Base-by-base conservation (phyloP, 2,888 invertebrate genomes). In the Luperina testacea region DNA sequence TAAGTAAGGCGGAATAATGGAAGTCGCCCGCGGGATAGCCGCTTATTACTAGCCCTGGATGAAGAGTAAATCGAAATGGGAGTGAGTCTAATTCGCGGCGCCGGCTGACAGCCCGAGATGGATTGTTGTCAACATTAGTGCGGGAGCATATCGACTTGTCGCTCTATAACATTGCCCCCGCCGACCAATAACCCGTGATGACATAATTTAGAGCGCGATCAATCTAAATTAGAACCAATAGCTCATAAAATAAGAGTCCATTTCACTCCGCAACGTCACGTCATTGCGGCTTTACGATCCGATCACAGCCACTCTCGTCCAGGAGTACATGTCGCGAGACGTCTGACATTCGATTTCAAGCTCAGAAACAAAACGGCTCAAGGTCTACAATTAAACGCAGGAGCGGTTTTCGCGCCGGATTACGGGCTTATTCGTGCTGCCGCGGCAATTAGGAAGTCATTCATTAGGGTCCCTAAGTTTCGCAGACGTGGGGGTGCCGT, bases 401-500 rank as follows among this genome's bases (percentile, higher is more conserved):
- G 82, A 88, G 88, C 81, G 83, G 88, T 90, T 93, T 94, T 94
- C 94, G 94, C 94, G 95, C 94, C 95, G 95, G 96, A 95, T 95
- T 95, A 94, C 94, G 94, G 86, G 94, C 94, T 95, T 94, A 94
- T 96, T 95, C 95, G 95, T 95, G 95, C 94, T 93, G 94, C 93
- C 92, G 95, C 96, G 95, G 96, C 96, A 96, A 97, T 97, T 97
- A 97, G 97, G 97, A 96, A 97, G 97, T 97, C 95, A 94, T 96
- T 97, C 97, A 97, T 97, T 96, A 96, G 94, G 96, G 94, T 95
- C 96, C 97, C 96, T 96, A 96, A 96, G 96, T 96, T 97, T 96
- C 93, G 96, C 96, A 97, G 96, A 96, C 96, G 95, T 94, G 95
- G 96, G 97, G 97, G 96, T 97, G 96, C 96, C 95, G 92, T 90